These are phyloP conservation scores for Alectura lathami DNA, from an alignment of 2,113 vertebrate genomes.

Conservation along the genomic window DNA sequence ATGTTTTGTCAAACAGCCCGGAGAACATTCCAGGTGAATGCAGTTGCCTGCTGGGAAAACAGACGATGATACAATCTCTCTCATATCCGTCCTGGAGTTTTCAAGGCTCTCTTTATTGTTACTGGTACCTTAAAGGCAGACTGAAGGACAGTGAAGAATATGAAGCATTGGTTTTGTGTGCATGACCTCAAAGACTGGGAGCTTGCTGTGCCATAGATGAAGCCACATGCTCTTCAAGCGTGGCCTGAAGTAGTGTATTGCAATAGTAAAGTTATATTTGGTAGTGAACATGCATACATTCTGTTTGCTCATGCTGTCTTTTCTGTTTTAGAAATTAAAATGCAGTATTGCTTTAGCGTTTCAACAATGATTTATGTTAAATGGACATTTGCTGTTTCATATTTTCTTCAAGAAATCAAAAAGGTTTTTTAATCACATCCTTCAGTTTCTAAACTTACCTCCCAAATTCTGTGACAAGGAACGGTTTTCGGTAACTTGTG, in stretches of 20 bases:
- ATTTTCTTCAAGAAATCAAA: background rate
- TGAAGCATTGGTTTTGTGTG: background rate
- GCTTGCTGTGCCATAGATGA: background rate
- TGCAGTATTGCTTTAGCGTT: background rate
- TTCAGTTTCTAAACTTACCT: background rate
- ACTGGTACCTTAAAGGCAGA: constrained; percentile 18
- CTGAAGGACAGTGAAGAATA: background rate
- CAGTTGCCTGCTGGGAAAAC: background rate
- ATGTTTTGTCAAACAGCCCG: constrained; percentile 28
- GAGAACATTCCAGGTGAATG: constrained; percentile 32
- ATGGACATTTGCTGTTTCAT: background rate
- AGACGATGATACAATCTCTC: background rate
- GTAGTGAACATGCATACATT: background rate
- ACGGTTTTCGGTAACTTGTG: background rate
- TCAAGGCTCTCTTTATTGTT: background rate
- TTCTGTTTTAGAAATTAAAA: background rate
- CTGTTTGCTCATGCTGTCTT: background rate
- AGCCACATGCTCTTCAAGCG: background rate
- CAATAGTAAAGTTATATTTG: background rate
- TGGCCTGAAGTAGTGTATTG: constrained; percentile 30
- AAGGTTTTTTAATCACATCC: background rate
- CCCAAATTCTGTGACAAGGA: background rate
- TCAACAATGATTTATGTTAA: background rate
- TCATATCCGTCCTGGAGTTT: background rate
- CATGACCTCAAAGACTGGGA: background rate